A percentile compares a stretch with the other conserved stretches of the same genome.
These are phyloP conservation scores for Carcinoscorpius rotundicauda DNA, from an alignment of 1,140 invertebrate genomes.

Conservation along the genomic window DNA sequence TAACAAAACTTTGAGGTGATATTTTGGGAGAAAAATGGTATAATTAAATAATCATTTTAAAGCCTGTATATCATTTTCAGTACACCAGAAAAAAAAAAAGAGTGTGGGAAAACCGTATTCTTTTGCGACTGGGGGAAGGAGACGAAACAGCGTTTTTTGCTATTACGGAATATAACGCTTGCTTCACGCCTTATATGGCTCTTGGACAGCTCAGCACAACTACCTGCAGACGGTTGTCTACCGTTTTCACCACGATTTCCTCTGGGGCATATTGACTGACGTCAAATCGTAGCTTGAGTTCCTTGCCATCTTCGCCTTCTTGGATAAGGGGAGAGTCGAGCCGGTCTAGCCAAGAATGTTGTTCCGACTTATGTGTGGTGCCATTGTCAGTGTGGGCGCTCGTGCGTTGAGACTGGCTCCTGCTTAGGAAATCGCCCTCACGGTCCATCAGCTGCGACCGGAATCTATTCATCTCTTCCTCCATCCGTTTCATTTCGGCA, in stretches of 20 bases:
- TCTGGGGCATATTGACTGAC: conserved; percentile 88
- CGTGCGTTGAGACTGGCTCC: conserved; percentile 6
- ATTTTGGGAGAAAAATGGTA: too few species aligned
- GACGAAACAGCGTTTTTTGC: too few species aligned
- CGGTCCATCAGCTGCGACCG: conserved; percentile 81
- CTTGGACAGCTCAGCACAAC: conserved; percentile 28
- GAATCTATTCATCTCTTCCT: conserved; percentile 95
- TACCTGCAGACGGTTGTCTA: conserved; percentile 89
- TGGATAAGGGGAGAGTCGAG: conserved; percentile 84
- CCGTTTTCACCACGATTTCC: conserved; percentile 91
- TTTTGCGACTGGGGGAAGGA: too few species aligned
- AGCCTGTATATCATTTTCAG: too few species aligned
- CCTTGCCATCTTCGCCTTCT: conserved; percentile 69
- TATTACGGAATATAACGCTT: too few species aligned
- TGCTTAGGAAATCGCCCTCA: conserved; percentile 41
- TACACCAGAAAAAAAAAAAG: too few species aligned
- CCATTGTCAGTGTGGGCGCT: conserved; percentile 4
- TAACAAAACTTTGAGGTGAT: too few species aligned
- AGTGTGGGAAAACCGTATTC: too few species aligned
- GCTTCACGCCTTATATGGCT: too few species aligned
- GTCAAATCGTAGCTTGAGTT: conserved; percentile 80
- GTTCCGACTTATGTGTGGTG: conserved; percentile 31
- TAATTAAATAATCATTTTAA: too few species aligned
- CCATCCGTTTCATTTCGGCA: conserved; percentile 93
- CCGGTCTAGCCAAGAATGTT: conserved; percentile 53